Evolutionary conservation across 2,113 vertebrate species (phyloP).

Genomic region (Oryzias melastigma): DNA sequence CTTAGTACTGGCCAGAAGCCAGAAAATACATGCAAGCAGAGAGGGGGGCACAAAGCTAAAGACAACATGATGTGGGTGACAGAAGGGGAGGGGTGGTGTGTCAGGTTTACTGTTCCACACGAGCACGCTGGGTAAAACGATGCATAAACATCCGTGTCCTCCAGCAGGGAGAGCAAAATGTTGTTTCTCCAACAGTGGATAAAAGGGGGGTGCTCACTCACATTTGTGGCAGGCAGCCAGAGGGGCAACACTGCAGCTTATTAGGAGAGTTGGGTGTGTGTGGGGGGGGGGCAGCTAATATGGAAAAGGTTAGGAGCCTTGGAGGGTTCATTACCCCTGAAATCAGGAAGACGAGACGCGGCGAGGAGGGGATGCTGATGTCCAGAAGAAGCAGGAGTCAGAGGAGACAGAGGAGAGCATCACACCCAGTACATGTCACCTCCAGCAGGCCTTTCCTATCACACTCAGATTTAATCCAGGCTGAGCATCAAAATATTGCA

Average conservation of each 20-base stretch:
- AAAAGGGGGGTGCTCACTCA: too few species aligned
- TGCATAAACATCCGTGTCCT: slow-evolving; percentile 16
- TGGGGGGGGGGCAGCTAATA: slow-evolving; percentile 44
- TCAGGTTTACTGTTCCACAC: slow-evolving; percentile 17
- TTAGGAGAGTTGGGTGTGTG: slow-evolving; percentile 34
- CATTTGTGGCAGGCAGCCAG: slow-evolving; percentile 37
- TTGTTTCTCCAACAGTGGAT: slow-evolving; percentile 6
- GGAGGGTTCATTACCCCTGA: slow-evolving; percentile 42
- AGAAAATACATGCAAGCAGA: slow-evolving; percentile 28
- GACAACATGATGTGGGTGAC: slow-evolving; percentile 6
- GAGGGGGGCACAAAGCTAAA: slow-evolving; percentile 9
- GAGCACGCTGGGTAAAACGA: neutral
- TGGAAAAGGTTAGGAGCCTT: slow-evolving; percentile 40
- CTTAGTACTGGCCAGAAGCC: slow-evolving; percentile 38
- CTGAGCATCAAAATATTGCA: too few species aligned
- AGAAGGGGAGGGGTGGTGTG: slow-evolving; percentile 6
- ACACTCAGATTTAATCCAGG: too few species aligned
- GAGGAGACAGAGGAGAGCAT: too few species aligned
- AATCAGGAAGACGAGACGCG: slow-evolving; percentile 22
- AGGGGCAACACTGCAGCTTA: slow-evolving; percentile 37
- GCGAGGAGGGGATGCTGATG: slow-evolving; percentile 21
- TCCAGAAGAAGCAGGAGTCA: neutral
- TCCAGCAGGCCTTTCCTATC: too few species aligned
- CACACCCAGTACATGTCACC: too few species aligned
- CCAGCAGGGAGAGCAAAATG: slow-evolving; percentile 12